These are phyloP conservation scores for Mus spicilegus DNA, from an alignment of 2,113 vertebrate genomes.

Conservation along the genomic window DNA sequence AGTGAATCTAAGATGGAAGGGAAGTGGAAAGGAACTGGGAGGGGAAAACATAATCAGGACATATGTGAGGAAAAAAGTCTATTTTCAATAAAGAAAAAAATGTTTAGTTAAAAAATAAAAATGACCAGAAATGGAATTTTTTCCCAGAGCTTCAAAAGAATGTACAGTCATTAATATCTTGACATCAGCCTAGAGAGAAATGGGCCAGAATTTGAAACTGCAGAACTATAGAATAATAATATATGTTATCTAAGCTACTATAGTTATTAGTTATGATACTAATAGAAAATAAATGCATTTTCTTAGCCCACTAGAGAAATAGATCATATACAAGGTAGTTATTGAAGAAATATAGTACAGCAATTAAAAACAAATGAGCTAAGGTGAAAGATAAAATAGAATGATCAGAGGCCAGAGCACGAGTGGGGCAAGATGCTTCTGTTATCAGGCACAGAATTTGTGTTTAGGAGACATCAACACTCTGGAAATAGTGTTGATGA, in stretches of 20 bases:
- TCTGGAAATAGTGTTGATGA: background rate
- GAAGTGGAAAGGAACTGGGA: background rate
- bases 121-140: background rate
- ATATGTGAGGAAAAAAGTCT: background rate
- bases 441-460: background rate
- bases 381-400: background rate
- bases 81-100: background rate
- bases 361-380: constrained; percentile 6
- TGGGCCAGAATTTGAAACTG: background rate
- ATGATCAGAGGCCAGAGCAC: background rate
- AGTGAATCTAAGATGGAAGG: background rate
- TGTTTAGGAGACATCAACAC: background rate
- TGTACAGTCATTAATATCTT: background rate
- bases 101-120: background rate
- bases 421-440: background rate
- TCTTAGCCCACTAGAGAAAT: background rate
- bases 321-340: background rate
- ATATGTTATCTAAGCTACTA: background rate
- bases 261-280: background rate
- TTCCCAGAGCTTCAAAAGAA: background rate
- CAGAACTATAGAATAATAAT: background rate
- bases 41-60: background rate
- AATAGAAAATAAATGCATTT: background rate
- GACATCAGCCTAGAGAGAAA: background rate
- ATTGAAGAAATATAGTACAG: background rate